Conservation (phyloP, 2,888 invertebrate genomes). For the Poecilobothrus nobilitatus region DNA sequence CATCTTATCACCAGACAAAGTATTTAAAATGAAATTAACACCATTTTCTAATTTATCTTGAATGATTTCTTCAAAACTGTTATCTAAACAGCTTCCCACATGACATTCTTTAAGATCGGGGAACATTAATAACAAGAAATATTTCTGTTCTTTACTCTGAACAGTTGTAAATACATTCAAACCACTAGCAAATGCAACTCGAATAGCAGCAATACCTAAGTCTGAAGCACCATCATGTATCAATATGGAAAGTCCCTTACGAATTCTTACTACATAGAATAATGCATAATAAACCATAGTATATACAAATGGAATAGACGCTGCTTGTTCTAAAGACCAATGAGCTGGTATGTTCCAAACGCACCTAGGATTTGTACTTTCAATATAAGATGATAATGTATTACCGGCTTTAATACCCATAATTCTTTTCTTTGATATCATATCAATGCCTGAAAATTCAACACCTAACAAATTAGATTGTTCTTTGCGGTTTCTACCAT, state of each 20-base stretch:
- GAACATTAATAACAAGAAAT: conserved; percentile 44
- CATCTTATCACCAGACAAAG: conserved; percentile 53
- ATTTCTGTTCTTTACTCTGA: conserved; percentile 49
- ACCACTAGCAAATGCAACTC: conserved; percentile 50
- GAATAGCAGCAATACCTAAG: conserved; percentile 61
- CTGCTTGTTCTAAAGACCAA: conserved; percentile 57
- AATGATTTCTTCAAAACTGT: conserved; percentile 50
- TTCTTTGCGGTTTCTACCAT: conserved; percentile 52
- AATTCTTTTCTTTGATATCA: conserved; percentile 47
- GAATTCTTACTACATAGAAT: conserved; percentile 48
- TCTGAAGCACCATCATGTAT: conserved; percentile 48
- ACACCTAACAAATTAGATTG: conserved; percentile 58
- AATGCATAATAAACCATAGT: conserved; percentile 70
- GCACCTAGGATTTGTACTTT: background rate
- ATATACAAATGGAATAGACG: conserved; percentile 58
- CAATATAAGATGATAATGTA: conserved; percentile 46
- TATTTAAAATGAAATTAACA: conserved; percentile 55
- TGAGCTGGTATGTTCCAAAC: conserved; percentile 50
- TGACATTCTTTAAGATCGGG: conserved; percentile 23
- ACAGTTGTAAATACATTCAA: conserved; percentile 57
- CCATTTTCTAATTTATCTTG: conserved; percentile 48
- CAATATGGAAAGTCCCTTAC: conserved; percentile 41
- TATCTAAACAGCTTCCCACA: conserved; percentile 51
- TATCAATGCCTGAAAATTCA: conserved; percentile 52
- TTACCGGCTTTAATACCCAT: conserved; percentile 50